Percentiles rank a stretch among this genome's conserved stretches.
These are phyloP conservation scores for Eristalis intricaria DNA, from an alignment of 2,888 invertebrate species.

Conservation along the genomic window DNA sequence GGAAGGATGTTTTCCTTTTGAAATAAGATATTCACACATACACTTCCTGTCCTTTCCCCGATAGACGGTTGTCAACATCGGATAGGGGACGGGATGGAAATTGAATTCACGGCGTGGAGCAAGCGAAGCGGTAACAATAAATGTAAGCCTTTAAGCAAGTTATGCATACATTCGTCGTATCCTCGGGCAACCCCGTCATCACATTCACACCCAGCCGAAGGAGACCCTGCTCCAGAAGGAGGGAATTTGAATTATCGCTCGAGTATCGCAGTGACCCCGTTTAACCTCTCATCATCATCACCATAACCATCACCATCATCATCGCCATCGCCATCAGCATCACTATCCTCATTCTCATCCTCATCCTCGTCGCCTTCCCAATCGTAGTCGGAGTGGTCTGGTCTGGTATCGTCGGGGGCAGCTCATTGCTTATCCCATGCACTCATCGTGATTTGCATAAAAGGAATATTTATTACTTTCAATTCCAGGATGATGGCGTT, in stretches of 20 bases:
- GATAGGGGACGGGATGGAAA: conserved; percentile 19
- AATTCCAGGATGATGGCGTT: conserved; percentile 42
- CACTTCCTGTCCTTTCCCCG: not conserved
- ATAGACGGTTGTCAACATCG: conserved; percentile 1
- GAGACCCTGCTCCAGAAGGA: conserved; percentile 14
- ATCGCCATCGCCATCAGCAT: conserved; percentile 10
- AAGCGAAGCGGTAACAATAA: conserved; percentile 55
- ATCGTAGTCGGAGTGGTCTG: not conserved
- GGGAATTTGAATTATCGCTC: conserved; percentile 24
- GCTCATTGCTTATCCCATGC: conserved; percentile 30
- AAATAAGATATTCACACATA: conserved; percentile 55
- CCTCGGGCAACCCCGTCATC: conserved; percentile 3
- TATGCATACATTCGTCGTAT: conserved; percentile 47
- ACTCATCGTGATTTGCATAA: conserved; percentile 52
- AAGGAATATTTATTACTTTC: conserved; percentile 62
- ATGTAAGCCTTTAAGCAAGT: conserved; percentile 60
- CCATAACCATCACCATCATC: conserved; percentile 17
- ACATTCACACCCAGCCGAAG: not conserved
- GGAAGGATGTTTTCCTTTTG: conserved; percentile 47
- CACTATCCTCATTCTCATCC: not conserved
- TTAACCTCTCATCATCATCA: conserved; percentile 49
- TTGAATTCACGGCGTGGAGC: conserved; percentile 49
- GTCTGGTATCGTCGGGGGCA: conserved; percentile 23
- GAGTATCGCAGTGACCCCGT: conserved; percentile 34
- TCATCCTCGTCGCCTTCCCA: not conserved